phyloP scores from a whole-genome alignment of 2,797 vertebrate species.

The Cichlasoma orientale region DNA sequence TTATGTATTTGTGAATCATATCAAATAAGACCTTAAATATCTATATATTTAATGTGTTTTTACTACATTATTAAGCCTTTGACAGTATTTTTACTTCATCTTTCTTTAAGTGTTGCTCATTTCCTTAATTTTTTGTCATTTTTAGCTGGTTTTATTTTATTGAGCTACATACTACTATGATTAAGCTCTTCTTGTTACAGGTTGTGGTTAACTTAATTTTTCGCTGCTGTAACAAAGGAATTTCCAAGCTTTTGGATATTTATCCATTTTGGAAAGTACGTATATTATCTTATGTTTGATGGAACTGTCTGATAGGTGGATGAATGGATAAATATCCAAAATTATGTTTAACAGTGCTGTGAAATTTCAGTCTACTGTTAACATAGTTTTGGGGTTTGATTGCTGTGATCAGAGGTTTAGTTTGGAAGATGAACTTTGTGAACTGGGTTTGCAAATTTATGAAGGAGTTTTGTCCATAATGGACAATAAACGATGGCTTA shows the following conservation, averaged over 20 bases:
- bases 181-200: background rate
- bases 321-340: background rate
- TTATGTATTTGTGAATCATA: background rate
- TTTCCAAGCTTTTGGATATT: background rate
- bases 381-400: background rate
- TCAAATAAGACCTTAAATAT: background rate
- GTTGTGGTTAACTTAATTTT: background rate
- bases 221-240: fast-evolving
- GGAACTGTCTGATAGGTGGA: background rate
- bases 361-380: background rate
- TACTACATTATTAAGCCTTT: background rate
- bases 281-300: too few relatives aligned
- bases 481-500: background rate
- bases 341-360: background rate
- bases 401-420: too few relatives aligned
- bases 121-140: too few relatives aligned
- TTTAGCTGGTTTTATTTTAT: background rate
- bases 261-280: too few relatives aligned
- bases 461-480: background rate
- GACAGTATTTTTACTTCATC: background rate
- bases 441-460: background rate
- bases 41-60: background rate
- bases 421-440: background rate
- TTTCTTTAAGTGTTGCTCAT: background rate
- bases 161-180: background rate